Percentiles rank a stretch among this genome's conserved stretches.
Evolutionary conservation across 2,113 vertebrate species (phyloP).

Genomic region (Pongo pygmaeus): DNA sequence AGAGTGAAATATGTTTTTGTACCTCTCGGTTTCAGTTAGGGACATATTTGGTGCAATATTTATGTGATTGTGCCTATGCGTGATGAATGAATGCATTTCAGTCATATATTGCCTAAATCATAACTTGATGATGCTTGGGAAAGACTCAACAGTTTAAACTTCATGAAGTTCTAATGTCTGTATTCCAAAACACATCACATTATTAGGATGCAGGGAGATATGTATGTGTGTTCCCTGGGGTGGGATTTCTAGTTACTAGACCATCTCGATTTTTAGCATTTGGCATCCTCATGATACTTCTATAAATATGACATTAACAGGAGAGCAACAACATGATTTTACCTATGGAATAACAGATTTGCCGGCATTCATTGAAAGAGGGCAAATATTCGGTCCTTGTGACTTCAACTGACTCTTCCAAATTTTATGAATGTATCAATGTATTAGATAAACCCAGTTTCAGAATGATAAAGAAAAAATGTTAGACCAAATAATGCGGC

Average conservation of each 20-base stretch:
- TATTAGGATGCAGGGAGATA: background rate
- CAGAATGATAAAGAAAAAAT: too few species aligned
- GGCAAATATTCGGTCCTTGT: conserved; percentile 28
- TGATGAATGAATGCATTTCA: conserved; percentile 69
- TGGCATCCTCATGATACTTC: too few species aligned
- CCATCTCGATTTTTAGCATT: too few species aligned
- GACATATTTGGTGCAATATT: conserved; percentile 81
- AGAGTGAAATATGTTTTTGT: conserved; percentile 72
- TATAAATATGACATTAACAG: background rate
- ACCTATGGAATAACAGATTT: conserved; percentile 18
- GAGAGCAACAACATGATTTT: conserved; percentile 52
- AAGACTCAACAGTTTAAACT: too few species aligned
- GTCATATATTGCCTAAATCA: conserved; percentile 73
- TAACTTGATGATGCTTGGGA: conserved; percentile 50
- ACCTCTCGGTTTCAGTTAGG: conserved; percentile 68
- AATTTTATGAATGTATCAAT: background rate
- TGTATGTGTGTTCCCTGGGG: too few species aligned
- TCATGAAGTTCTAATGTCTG: conserved; percentile 21
- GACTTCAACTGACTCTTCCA: conserved; percentile 5
- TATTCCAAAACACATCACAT: background rate
- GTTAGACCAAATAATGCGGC: too few species aligned
- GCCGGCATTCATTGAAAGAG: background rate
- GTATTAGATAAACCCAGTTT: too few species aligned
- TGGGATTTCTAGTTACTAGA: too few species aligned
- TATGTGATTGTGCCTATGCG: conserved; percentile 76